Evolutionary conservation across 2,113 vertebrate species (phyloP), one percentile per base, ranked within the genome.

Genomic region (Anguilla rostrata): DNA sequence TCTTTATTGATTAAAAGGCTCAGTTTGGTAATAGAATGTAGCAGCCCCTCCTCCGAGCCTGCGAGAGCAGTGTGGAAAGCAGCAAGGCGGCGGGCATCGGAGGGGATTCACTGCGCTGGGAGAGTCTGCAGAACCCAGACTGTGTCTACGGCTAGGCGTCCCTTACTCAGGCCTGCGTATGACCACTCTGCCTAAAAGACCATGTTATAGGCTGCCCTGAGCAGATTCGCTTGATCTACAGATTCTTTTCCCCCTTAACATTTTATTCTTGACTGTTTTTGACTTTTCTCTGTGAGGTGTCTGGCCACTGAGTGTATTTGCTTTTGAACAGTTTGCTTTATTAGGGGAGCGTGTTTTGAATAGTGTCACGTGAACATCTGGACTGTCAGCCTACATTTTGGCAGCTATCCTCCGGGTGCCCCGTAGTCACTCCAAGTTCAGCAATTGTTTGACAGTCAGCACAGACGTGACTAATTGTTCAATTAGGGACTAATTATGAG

Each of bases 1-100:
- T 94, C 91, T 94, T 94, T 95, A 95, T 95, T 96, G 95, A 96
- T 95, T 95, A 95, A 96, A 96, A 95, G 94, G 91, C 90, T 83
- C 87, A 90, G 92, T 94, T 95, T 94, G 91, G 89, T 95, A 94
- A 94, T 93, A 92, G 91, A 94, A 91, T 89, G 94, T 90, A 91
- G 92, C 87, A 86, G 86, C 86, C 89, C 87, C 91, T 89, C 90
- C 89, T 88, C 84, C 87, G 66, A 81, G 86, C 60, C 86, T 41
- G 22, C 5, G 63, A n/a, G 60, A 22, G 16, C 34, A 39, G 40
- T 81, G 83, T 78, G 79, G 34, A 43, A n/a, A 63, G 49, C 41
- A n/a, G 18, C 29, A n/a, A 29, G 40, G 78, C 41, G 7, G 39
- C 56, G 80, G 26, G 26, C n/a, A 57, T 15, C 9, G 39, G 29